Conservation (phyloP, 1,140 invertebrate genomes). For the Bombus difficillimus region DNA sequence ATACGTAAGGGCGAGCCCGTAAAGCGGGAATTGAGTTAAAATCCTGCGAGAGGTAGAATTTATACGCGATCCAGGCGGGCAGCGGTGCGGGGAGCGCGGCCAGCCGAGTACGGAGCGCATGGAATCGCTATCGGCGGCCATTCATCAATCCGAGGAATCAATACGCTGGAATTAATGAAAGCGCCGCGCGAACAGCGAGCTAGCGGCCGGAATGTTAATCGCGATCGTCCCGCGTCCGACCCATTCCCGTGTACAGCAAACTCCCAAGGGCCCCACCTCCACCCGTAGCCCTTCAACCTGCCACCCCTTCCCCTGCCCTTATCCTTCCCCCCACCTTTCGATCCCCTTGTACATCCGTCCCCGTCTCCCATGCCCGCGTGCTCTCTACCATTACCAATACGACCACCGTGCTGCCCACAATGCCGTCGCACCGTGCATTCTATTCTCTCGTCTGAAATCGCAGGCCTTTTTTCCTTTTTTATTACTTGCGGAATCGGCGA, state of each 20-base stretch:
- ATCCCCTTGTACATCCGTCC: slow-evolving; percentile 56
- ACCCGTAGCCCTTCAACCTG: slow-evolving; percentile 54
- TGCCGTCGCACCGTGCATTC: slow-evolving; percentile 50
- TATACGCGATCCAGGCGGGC: slow-evolving; percentile 66
- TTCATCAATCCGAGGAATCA: slow-evolving; percentile 83
- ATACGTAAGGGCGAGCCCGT: slow-evolving; percentile 59
- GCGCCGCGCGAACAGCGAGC: slow-evolving; percentile 83
- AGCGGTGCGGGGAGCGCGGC: slow-evolving; percentile 55
- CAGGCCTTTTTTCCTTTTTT: neutral
- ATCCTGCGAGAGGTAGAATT: slow-evolving; percentile 77
- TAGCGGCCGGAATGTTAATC: slow-evolving; percentile 83
- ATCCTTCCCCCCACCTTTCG: slow-evolving; percentile 18
- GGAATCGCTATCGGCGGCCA: slow-evolving; percentile 83
- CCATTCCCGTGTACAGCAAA: slow-evolving; percentile 78
- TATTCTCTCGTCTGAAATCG: slow-evolving; percentile 50
- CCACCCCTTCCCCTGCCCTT: slow-evolving; percentile 38
- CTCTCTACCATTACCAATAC: slow-evolving; percentile 61
- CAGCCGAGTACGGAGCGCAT: slow-evolving; percentile 74
- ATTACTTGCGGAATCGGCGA: neutral
- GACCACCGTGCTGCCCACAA: slow-evolving; percentile 42
- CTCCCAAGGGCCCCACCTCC: slow-evolving; percentile 78
- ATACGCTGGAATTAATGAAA: slow-evolving; percentile 84
- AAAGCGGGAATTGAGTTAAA: slow-evolving; percentile 76
- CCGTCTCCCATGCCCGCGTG: slow-evolving; percentile 18
- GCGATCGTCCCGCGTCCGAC: slow-evolving; percentile 81